phyloP scores from a whole-genome alignment of 2,888 invertebrate genomes.

The Tiphia femorata region DNA sequence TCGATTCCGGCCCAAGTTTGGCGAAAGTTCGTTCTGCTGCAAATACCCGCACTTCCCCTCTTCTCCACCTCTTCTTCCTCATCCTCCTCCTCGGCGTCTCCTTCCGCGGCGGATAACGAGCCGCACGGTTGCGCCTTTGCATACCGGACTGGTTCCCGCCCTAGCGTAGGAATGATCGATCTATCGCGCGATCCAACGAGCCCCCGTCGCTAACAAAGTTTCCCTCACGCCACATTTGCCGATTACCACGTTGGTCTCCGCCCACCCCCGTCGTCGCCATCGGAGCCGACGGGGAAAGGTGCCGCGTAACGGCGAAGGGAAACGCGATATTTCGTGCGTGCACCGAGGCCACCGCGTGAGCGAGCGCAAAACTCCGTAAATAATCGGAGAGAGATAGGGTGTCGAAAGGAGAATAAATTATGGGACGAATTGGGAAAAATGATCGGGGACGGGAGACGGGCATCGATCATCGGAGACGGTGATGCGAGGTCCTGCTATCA shows the following conservation, averaged over 20 bases:
- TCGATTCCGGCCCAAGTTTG: no score
- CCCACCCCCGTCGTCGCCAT: no score
- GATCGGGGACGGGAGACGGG: neutral
- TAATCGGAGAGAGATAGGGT: slow-evolving; percentile 17
- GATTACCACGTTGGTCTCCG: slow-evolving; percentile 17
- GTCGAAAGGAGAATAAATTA: slow-evolving; percentile 14
- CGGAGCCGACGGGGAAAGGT: no score
- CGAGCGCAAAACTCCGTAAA: slow-evolving; percentile 25
- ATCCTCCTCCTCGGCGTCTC: no score
- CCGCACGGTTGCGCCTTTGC: no score
- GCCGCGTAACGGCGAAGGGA: slow-evolving; percentile 8
- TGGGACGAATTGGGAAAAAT: neutral
- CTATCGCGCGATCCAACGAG: neutral
- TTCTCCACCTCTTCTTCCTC: no score
- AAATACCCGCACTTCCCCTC: no score
- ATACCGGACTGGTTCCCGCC: no score
- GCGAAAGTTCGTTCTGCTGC: no score
- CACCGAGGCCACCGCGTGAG: neutral
- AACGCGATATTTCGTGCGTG: neutral
- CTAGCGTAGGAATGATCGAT: slow-evolving; percentile 1
- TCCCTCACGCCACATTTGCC: slow-evolving; percentile 31
- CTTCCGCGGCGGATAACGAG: no score
- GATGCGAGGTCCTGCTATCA: no score
- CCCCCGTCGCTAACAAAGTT: slow-evolving; percentile 8
- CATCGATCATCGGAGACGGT: slow-evolving; percentile 27